Evolutionary conservation across 2,797 vertebrate species (phyloP).

Genomic region (Acipenser ruthenus): DNA sequence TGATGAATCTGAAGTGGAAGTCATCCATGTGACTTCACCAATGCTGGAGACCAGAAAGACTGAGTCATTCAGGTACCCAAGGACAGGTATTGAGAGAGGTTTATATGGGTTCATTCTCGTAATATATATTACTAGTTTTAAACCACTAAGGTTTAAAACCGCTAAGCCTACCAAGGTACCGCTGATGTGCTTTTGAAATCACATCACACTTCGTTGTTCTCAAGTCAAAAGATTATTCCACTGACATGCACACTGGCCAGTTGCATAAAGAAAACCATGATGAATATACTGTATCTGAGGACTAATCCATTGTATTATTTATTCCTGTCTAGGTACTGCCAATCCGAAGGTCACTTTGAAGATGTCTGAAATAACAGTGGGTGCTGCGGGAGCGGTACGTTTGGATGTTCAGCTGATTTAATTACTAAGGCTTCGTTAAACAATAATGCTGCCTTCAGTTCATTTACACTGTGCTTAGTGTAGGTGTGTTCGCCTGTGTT

Average conservation of each 20-base stretch:
- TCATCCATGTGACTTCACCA: constrained; percentile 69
- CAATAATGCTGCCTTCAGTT: no score
- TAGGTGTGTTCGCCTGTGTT: background rate
- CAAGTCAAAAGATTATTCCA: no score
- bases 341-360: constrained; percentile 76
- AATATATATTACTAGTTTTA: constrained; percentile 18
- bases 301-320: constrained; percentile 8
- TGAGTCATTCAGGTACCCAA: constrained; percentile 70
- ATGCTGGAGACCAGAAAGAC: constrained; percentile 69
- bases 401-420: background rate
- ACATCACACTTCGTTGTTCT: no score
- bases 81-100: constrained; percentile 51
- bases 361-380: constrained; percentile 62
- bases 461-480: background rate
- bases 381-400: constrained; percentile 60
- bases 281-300: no score
- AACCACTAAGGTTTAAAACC: background rate
- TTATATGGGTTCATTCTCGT: background rate
- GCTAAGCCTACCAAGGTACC: no score
- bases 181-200: no score
- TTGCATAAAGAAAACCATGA: no score
- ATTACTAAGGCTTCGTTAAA: no score
- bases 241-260: no score
- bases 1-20: constrained; percentile 68
- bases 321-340: constrained; percentile 50